These are phyloP conservation scores for Ornithorhynchus anatinus DNA, from an alignment of 2,113 vertebrate genomes.

Conservation along the genomic window DNA sequence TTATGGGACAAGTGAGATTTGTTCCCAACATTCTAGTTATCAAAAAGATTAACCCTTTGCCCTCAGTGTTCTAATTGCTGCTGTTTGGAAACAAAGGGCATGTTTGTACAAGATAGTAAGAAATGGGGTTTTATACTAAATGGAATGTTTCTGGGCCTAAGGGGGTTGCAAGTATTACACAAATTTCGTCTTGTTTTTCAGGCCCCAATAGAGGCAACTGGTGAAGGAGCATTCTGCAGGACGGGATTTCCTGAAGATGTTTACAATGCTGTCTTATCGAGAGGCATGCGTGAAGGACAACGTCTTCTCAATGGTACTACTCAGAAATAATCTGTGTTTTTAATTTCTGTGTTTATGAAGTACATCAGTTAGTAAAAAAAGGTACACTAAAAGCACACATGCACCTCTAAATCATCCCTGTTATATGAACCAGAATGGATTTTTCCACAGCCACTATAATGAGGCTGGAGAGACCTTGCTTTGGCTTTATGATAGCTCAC, in stretches of 20 bases:
- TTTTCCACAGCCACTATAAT: slow-evolving; percentile 21
- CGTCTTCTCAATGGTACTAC: slow-evolving; percentile 89
- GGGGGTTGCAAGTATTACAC: slow-evolving; percentile 49
- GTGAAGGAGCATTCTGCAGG: slow-evolving; percentile 84
- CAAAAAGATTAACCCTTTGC: slow-evolving; percentile 92
- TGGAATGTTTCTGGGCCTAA: slow-evolving; percentile 65
- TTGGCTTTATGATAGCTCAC: slow-evolving; percentile 10
- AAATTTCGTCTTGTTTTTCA: slow-evolving; percentile 74
- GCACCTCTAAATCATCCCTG: slow-evolving; percentile 1
- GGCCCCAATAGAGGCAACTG: slow-evolving; percentile 85
- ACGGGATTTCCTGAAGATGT: slow-evolving; percentile 94
- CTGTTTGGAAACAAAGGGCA: slow-evolving; percentile 81
- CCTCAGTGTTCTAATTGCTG: slow-evolving; percentile 82
- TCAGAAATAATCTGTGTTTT: slow-evolving; percentile 9
- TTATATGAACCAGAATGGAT: slow-evolving; percentile 18
- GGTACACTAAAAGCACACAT: no score
- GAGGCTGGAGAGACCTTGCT: slow-evolving; percentile 33
- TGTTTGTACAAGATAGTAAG: slow-evolving; percentile 73
- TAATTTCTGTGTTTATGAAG: background rate
- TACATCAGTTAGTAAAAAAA: slow-evolving; percentile 6
- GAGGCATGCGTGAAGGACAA: slow-evolving; percentile 82
- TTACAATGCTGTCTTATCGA: slow-evolving; percentile 84
- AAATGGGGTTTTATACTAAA: slow-evolving; percentile 60
- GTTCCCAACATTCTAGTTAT: slow-evolving; percentile 83
- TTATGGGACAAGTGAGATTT: slow-evolving; percentile 87